Conservation (phyloP, 2,113 vertebrate genomes). For the Gavialis gangeticus region DNA sequence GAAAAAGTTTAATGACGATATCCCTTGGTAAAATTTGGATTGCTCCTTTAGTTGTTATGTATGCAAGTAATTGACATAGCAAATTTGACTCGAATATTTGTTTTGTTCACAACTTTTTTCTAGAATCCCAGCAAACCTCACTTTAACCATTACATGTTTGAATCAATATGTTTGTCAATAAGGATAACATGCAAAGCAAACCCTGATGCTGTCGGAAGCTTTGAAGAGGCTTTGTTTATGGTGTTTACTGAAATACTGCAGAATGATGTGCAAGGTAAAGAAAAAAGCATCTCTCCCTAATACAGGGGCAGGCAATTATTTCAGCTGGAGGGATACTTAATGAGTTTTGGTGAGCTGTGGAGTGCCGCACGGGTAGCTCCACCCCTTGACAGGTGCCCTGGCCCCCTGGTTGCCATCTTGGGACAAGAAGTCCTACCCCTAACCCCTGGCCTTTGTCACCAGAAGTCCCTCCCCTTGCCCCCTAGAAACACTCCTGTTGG, state of each 20-base stretch:
- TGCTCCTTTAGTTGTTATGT: not conserved
- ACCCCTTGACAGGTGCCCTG: too few species aligned
- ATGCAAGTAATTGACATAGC: not conserved
- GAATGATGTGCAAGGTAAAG: slow-evolving; percentile 95
- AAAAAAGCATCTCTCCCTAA: not conserved
- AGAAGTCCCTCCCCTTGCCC: too few species aligned
- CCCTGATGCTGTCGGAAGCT: slow-evolving; percentile 90
- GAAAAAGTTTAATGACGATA: not conserved
- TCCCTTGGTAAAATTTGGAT: not conserved
- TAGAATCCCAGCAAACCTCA: slow-evolving; percentile 99
- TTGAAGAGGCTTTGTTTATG: slow-evolving; percentile 96
- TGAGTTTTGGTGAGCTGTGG: too few species aligned
- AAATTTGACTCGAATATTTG: not conserved
- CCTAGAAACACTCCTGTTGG: too few species aligned
- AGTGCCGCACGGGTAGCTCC: too few species aligned
- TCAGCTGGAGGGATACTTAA: too few species aligned
- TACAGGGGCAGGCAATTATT: too few species aligned
- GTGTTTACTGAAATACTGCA: slow-evolving; percentile 98
- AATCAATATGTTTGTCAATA: slow-evolving; percentile 95
- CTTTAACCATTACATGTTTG: slow-evolving; percentile 99
- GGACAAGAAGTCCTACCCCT: too few species aligned
- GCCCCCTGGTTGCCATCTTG: too few species aligned
- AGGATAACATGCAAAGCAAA: slow-evolving; percentile 96
- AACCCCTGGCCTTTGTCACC: too few species aligned
- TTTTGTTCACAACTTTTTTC: slow-evolving; percentile 36